A percentile compares a stretch with the other conserved stretches of the same genome.
phyloP scores from a whole-genome alignment of 2,888 invertebrate species.

The Amphipyra berbera region DNA sequence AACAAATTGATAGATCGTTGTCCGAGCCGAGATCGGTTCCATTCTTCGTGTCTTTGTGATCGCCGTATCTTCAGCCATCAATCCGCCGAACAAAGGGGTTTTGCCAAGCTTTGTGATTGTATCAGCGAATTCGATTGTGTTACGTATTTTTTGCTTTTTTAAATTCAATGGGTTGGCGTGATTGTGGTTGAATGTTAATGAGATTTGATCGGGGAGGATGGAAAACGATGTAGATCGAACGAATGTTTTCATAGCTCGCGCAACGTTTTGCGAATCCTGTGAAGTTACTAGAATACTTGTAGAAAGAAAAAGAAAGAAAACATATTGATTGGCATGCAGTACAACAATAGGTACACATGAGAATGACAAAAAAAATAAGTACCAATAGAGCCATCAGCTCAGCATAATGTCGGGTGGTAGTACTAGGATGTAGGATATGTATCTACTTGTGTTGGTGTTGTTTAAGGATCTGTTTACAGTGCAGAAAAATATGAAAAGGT shows the following conservation, averaged over 20 bases:
- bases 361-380: too few species aligned
- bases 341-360: too few species aligned
- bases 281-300: too few species aligned
- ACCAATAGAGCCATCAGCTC: too few species aligned
- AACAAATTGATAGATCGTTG: conserved; percentile 86
- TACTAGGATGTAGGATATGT: too few species aligned
- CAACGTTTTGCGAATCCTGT: too few species aligned
- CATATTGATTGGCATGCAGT: too few species aligned
- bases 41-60: conserved; percentile 79
- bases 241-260: not conserved
- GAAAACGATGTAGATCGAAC: conserved; percentile 2
- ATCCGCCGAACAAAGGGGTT: conserved; percentile 74
- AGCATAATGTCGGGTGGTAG: too few species aligned
- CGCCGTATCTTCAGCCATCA: conserved; percentile 78
- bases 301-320: too few species aligned
- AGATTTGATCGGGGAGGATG: conserved; percentile 39
- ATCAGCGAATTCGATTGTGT: conserved; percentile 61
- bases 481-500: too few species aligned
- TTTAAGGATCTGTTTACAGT: too few species aligned
- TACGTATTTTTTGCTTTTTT: conserved; percentile 48
- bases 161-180: conserved; percentile 30
- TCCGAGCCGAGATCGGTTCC: conserved; percentile 61
- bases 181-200: conserved; percentile 48
- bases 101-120: conserved; percentile 72
- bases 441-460: too few species aligned